phyloP scores from a whole-genome alignment of 2,113 vertebrate genomes.

The Urocitellus parryii region DNA sequence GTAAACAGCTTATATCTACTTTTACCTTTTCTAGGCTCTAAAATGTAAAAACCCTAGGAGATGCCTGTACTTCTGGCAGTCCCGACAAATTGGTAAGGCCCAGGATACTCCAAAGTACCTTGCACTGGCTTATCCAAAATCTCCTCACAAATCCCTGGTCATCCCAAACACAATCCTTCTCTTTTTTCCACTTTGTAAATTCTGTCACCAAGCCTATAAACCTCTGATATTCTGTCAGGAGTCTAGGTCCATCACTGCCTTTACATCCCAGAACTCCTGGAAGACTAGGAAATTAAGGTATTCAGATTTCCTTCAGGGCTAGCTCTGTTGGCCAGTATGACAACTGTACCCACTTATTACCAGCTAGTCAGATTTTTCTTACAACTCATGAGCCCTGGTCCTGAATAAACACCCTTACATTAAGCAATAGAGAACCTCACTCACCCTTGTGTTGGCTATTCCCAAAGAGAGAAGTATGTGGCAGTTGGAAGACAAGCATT shows the following conservation, averaged over 20 bases:
- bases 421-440: neutral
- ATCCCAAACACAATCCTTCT: constrained; percentile 4
- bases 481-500: neutral
- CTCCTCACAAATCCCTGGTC: neutral
- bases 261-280: neutral
- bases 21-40: neutral
- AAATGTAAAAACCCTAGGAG: neutral
- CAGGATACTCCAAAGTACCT: neutral
- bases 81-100: neutral
- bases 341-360: neutral
- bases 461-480: neutral
- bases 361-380: neutral
- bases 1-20: neutral
- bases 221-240: neutral
- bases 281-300: neutral
- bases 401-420: neutral
- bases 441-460: neutral
- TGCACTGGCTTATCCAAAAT: neutral
- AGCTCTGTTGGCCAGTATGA: neutral
- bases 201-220: neutral
- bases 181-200: neutral
- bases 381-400: neutral
- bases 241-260: neutral
- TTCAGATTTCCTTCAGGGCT: neutral
- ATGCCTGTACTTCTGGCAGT: neutral